A percentile compares a stretch with the other conserved stretches of the same genome.
Conservation (phyloP, 2,797 vertebrate genomes). For the Sternotherus odoratus region DNA sequence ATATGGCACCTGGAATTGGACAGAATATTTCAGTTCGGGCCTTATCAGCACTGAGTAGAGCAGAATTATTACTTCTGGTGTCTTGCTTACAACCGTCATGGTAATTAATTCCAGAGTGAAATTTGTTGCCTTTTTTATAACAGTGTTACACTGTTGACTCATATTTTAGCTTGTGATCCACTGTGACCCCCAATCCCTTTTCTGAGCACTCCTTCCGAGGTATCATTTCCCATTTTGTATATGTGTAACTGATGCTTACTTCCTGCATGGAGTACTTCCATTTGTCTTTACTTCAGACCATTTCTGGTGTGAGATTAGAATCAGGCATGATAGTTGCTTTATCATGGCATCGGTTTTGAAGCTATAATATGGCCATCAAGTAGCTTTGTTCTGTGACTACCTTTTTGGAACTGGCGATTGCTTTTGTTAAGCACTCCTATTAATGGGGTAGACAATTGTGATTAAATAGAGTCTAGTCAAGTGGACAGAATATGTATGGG, state of each 20-base stretch:
- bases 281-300: not conserved
- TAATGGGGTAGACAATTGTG: not conserved
- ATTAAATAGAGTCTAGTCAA: not conserved
- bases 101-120: too few relatives aligned
- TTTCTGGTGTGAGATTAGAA: not conserved
- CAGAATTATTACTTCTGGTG: too few relatives aligned
- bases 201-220: not conserved
- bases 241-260: not conserved
- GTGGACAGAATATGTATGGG: not conserved
- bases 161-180: too few relatives aligned
- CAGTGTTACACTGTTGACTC: too few relatives aligned
- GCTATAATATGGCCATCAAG: not conserved
- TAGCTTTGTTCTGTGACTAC: not conserved
- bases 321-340: not conserved
- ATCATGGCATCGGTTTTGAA: not conserved
- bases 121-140: too few relatives aligned
- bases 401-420: not conserved
- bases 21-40: too few relatives aligned
- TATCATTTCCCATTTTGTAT: not conserved
- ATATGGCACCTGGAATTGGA: too few relatives aligned
- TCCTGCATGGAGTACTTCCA: not conserved
- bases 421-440: not conserved
- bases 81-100: too few relatives aligned
- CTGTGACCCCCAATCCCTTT: too few relatives aligned
- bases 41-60: too few relatives aligned